These are phyloP conservation scores for Sinosuthora webbiana DNA, from an alignment of 2,113 vertebrate species.

Conservation along the genomic window DNA sequence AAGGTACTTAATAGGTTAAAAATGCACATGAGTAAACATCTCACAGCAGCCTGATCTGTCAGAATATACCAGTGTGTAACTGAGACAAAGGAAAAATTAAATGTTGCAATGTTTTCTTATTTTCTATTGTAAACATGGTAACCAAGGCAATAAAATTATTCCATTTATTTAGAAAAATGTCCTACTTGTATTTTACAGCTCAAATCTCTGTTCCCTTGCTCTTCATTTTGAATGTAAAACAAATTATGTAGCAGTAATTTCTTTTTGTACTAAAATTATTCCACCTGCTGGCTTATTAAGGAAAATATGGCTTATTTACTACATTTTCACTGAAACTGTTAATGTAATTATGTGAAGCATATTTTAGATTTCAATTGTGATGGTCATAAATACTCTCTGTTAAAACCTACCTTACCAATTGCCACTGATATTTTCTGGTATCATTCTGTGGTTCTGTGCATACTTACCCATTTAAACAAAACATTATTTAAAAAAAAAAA, in stretches of 20 bases:
- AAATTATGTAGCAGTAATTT: background rate
- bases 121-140: background rate
- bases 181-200: background rate
- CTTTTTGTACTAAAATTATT: background rate
- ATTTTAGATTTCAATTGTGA: background rate
- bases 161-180: background rate
- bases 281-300: background rate
- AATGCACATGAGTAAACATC: background rate
- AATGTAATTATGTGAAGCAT: background rate
- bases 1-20: background rate
- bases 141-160: background rate
- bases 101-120: background rate
- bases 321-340: background rate
- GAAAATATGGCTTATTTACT: background rate
- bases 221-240: background rate
- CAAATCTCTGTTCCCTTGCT: background rate
- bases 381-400: background rate
- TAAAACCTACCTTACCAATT: background rate
- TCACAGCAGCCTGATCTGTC: background rate
- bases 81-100: background rate
- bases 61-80: background rate
- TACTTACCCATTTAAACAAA: background rate
- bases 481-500: too few species aligned
- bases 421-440: background rate
- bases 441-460: accelerated